These are phyloP conservation scores for Sericinus montela DNA, from an alignment of 2,888 invertebrate genomes.

Conservation along the genomic window DNA sequence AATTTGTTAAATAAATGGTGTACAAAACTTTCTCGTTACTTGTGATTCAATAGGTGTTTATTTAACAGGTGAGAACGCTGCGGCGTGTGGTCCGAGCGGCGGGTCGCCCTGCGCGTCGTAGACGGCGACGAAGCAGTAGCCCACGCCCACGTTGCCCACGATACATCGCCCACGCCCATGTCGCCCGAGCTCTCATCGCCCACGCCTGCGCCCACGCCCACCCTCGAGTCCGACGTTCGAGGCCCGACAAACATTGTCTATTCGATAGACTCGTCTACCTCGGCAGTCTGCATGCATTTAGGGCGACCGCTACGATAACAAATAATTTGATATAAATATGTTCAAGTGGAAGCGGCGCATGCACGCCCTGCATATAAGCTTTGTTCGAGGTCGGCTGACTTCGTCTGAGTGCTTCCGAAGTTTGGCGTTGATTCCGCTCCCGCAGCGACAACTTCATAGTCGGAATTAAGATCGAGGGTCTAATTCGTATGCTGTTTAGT, in stretches of 20 bases:
- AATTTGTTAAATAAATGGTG: no score
- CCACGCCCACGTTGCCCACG: constrained; percentile 16
- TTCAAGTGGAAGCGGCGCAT: neutral
- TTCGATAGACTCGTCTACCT: constrained; percentile 28
- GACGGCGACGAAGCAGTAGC: constrained; percentile 22
- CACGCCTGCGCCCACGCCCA: constrained; percentile 11
- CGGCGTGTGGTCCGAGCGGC: constrained; percentile 43
- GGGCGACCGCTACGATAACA: constrained; percentile 14
- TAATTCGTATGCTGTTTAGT: constrained; percentile 52
- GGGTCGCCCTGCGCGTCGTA: constrained; percentile 52
- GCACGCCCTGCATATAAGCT: neutral
- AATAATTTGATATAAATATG: neutral
- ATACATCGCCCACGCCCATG: constrained; percentile 12
- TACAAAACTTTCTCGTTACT: no score
- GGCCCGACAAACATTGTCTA: constrained; percentile 21
- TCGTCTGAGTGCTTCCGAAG: constrained; percentile 12
- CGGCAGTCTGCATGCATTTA: constrained; percentile 24
- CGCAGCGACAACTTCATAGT: constrained; percentile 3
- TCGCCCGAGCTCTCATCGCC: constrained; percentile 9
- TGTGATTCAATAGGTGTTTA: neutral
- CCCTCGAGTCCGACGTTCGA: constrained; percentile 19
- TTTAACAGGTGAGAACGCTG: constrained; percentile 44
- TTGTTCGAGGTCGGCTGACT: constrained; percentile 12
- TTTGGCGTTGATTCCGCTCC: neutral
- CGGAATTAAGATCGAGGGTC: constrained; percentile 33